Conservation (phyloP, 2,888 invertebrate species). For the Diarsia rubi region DNA sequence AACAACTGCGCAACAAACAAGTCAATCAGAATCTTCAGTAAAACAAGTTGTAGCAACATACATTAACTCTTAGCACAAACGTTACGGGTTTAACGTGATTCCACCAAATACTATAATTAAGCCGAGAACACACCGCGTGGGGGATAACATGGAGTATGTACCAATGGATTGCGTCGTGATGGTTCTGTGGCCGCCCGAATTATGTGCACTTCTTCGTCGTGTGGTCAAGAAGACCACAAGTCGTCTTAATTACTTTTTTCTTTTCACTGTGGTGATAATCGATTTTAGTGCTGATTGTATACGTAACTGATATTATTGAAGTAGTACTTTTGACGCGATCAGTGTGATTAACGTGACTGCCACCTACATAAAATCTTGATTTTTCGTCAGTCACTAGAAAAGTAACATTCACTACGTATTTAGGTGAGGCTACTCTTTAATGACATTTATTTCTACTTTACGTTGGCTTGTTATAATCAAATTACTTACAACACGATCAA, state of each 20-base stretch:
- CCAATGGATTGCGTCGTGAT: conserved; percentile 27
- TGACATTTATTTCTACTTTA: background rate
- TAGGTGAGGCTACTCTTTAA: background rate
- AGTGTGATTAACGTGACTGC: background rate
- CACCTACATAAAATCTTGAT: background rate
- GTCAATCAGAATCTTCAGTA: conserved; percentile 29
- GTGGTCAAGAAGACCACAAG: no score
- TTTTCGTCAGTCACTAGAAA: background rate
- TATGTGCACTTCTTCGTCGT: background rate
- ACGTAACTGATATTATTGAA: background rate
- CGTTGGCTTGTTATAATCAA: background rate
- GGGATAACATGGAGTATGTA: conserved; percentile 12
- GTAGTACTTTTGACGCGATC: background rate
- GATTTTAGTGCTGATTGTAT: background rate
- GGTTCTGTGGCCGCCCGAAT: no score
- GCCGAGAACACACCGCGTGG: conserved; percentile 32
- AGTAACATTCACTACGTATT: background rate
- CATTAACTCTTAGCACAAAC: conserved; percentile 45
- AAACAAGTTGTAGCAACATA: conserved; percentile 45
- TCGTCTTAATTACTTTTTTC: no score
- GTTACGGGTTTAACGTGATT: conserved; percentile 31
- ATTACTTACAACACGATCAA: background rate
- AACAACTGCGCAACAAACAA: conserved; percentile 29
- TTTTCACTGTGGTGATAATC: no score
- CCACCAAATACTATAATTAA: conserved; percentile 47